These are phyloP conservation scores for Brachypodius melanocephalos DNA, from an alignment of 2,113 vertebrate genomes.

Conservation along the genomic window DNA sequence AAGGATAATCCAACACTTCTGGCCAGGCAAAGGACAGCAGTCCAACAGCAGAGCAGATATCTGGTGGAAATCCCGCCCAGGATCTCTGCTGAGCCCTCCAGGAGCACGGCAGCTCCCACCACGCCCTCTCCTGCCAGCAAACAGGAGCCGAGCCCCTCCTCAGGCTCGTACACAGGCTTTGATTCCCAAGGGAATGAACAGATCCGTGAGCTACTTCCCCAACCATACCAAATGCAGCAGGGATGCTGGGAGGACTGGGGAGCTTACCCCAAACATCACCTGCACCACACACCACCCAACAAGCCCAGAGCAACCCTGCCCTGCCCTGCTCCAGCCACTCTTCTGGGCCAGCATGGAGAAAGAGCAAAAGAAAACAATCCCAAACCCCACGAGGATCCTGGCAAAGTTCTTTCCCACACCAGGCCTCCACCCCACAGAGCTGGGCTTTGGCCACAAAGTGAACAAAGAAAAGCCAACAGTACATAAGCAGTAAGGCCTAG, in stretches of 20 bases:
- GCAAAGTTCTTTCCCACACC: not conserved
- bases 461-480: not conserved
- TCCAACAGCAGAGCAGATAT: too few relatives aligned
- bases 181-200: not conserved
- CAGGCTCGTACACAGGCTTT: rapidly evolving
- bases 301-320: not conserved
- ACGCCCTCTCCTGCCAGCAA: not conserved
- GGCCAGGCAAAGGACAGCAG: rapidly evolving
- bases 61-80: rapidly evolving
- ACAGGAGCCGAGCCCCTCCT: not conserved
- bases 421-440: not conserved
- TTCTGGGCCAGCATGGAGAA: not conserved
- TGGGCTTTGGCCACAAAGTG: not conserved
- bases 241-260: not conserved
- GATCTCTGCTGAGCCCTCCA: not conserved
- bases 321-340: not conserved
- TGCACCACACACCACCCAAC: not conserved
- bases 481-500: not conserved
- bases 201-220: not conserved
- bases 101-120: not conserved
- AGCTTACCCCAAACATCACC: not conserved
- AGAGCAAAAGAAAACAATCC: not conserved
- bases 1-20: rapidly evolving
- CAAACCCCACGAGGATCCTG: not conserved
- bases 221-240: not conserved